phyloP scores from a whole-genome alignment of 2,888 invertebrate species.

The Tenthredo mesomela region DNA sequence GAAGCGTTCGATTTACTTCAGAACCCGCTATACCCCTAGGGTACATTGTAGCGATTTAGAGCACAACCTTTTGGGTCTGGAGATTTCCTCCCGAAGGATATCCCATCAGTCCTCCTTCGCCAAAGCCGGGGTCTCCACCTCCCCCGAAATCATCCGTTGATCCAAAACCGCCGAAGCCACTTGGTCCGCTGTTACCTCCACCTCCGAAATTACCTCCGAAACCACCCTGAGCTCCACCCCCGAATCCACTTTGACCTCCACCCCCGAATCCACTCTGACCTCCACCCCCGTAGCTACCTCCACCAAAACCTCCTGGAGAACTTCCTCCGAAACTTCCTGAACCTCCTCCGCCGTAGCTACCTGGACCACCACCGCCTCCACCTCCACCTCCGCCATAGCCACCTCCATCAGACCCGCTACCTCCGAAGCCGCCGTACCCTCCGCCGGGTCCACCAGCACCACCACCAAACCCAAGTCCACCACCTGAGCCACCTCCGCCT shows the following conservation, averaged over 20 bases:
- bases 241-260: no score
- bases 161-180: conserved; percentile 51
- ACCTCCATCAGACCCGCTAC: conserved; percentile 58
- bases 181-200: conserved; percentile 7
- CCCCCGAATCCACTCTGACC: conserved; percentile 56
- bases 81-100: conserved; percentile 61
- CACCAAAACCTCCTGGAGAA: conserved; percentile 54
- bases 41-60: not conserved
- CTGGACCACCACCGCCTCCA: conserved; percentile 57
- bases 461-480: conserved; percentile 44
- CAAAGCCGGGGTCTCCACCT: conserved; percentile 59
- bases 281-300: conserved; percentile 12
- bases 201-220: not conserved
- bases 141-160: conserved; percentile 64
- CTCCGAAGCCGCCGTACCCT: conserved; percentile 61
- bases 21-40: not conserved
- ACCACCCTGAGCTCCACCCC: conserved; percentile 14
- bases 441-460: conserved; percentile 49
- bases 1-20: not conserved
- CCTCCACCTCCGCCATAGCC: conserved; percentile 56
- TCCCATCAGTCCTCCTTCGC: conserved; percentile 49
- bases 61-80: conserved; percentile 70
- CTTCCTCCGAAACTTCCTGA: conserved; percentile 57
- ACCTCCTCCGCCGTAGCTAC: conserved; percentile 47
- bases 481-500: conserved; percentile 40